Conservation (phyloP, 2,888 invertebrate genomes). For the Acanthoscelides obtectus region DNA sequence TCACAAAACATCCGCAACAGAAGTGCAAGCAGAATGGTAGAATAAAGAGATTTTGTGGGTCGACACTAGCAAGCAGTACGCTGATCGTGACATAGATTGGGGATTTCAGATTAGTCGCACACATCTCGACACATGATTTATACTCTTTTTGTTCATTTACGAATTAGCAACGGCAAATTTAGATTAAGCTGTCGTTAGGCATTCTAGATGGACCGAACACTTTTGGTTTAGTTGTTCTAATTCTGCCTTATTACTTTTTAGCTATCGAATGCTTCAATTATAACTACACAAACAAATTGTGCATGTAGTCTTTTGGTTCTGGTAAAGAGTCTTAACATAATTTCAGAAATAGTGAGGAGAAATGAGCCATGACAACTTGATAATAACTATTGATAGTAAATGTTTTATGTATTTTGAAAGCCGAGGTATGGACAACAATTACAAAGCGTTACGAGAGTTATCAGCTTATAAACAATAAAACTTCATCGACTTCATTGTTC, state of each 20-base stretch:
- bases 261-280: too few species aligned
- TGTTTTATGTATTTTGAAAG: too few species aligned
- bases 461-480: too few species aligned
- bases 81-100: constrained; percentile 24
- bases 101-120: constrained; percentile 26
- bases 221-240: neutral
- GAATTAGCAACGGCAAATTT: neutral
- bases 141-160: constrained; percentile 8
- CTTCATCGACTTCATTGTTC: too few species aligned
- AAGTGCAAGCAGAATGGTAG: constrained; percentile 10
- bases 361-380: too few species aligned
- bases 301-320: neutral
- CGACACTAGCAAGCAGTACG: neutral
- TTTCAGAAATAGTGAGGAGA: too few species aligned
- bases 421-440: too few species aligned
- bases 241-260: too few species aligned
- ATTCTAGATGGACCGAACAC: neutral
- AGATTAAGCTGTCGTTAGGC: neutral
- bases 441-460: too few species aligned
- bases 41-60: constrained; percentile 10
- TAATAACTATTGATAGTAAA: too few species aligned
- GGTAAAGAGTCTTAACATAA: too few species aligned
- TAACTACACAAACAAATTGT: too few species aligned
- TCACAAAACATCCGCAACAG: constrained; percentile 6
- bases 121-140: constrained; percentile 6